Evolutionary conservation across 2,888 invertebrate genomes (phyloP).

Genomic region (Tigriopus californicus): DNA sequence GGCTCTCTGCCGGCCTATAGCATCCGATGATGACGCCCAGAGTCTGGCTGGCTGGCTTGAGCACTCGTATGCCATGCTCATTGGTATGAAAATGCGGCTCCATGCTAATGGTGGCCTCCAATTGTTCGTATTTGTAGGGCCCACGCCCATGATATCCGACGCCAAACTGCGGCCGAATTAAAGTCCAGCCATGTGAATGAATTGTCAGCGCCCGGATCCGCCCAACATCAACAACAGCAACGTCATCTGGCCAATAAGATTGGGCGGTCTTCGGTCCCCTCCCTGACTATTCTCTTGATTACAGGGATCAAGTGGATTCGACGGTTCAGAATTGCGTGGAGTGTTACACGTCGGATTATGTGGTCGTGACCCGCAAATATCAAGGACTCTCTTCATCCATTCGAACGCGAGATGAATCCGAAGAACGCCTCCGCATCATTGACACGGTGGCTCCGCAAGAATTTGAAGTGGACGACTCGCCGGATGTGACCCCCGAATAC

Average conservation of each 20-base stretch:
- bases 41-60: too few relatives aligned
- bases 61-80: too few relatives aligned
- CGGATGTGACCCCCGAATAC: background rate
- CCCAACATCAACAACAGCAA: too few relatives aligned
- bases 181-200: conserved; percentile 16
- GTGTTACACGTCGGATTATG: conserved; percentile 72
- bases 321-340: conserved; percentile 71
- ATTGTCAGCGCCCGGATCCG: too few relatives aligned
- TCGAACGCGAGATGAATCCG: conserved; percentile 35
- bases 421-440: conserved; percentile 39
- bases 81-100: too few relatives aligned
- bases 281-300: conserved; percentile 25
- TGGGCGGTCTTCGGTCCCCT: background rate
- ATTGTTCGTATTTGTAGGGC: conserved; percentile 33
- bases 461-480: conserved; percentile 51
- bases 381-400: conserved; percentile 35
- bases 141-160: conserved; percentile 53
- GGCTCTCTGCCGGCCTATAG: too few relatives aligned
- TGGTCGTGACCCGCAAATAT: conserved; percentile 59
- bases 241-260: background rate
- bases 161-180: conserved; percentile 41
- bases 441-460: conserved; percentile 56
- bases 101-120: too few relatives aligned
- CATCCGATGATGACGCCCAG: too few relatives aligned
- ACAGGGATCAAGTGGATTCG: conserved; percentile 53